phyloP scores from a whole-genome alignment of 1,140 invertebrate genomes.

The Drusus annulatus region DNA sequence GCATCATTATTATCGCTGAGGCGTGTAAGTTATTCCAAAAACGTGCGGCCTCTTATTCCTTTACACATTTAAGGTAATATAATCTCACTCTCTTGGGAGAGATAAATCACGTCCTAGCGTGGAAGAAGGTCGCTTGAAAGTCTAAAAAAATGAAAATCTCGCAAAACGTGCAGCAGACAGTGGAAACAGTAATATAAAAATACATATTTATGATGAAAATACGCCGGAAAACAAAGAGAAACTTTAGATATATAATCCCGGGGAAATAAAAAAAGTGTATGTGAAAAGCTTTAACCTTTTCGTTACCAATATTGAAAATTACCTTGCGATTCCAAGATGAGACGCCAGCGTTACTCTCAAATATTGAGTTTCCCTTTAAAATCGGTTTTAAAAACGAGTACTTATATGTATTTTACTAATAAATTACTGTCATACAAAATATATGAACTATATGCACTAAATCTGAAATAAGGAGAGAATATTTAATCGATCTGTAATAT shows the following conservation, averaged over 20 bases:
- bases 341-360: too few species aligned
- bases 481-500: too few species aligned
- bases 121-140: background rate
- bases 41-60: constrained; percentile 7
- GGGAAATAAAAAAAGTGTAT: background rate
- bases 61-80: constrained; percentile 18
- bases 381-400: too few species aligned
- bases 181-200: constrained; percentile 12
- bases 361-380: too few species aligned
- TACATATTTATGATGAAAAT: constrained; percentile 17
- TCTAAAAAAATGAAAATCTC: constrained; percentile 1
- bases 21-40: constrained; percentile 1
- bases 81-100: background rate
- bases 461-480: too few species aligned
- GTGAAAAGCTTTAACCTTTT: too few species aligned
- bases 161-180: constrained; percentile 17
- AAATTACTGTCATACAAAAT: too few species aligned
- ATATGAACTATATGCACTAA: too few species aligned
- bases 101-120: background rate
- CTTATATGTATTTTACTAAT: too few species aligned
- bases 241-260: background rate
- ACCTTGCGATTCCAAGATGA: too few species aligned
- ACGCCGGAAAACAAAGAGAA: background rate
- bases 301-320: too few species aligned
- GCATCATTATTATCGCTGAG: too few species aligned